Percentiles rank a stretch among this genome's conserved stretches.
Evolutionary conservation across 2,888 invertebrate species (phyloP).

Genomic region (Lumbricus terrestris): DNA sequence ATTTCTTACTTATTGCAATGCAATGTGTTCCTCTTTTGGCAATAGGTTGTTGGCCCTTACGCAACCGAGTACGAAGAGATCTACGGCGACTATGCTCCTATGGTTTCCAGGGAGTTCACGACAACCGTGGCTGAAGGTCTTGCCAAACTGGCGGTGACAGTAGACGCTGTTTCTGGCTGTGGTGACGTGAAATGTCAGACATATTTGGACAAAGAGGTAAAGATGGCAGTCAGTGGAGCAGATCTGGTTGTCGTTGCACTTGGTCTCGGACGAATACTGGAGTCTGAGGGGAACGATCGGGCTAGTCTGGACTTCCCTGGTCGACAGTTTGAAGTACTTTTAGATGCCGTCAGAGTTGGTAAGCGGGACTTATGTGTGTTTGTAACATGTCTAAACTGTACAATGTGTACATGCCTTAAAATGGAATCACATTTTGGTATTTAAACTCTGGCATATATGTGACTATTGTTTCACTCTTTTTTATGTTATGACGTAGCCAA

Average conservation of each 20-base stretch:
- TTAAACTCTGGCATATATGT: background rate
- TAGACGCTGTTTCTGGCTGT: slow-evolving; percentile 33
- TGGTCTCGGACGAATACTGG: slow-evolving; percentile 29
- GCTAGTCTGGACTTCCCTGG: slow-evolving; percentile 25
- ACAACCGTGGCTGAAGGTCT: slow-evolving; percentile 35
- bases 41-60: slow-evolving; percentile 42
- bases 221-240: slow-evolving; percentile 14
- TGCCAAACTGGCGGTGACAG: slow-evolving; percentile 22
- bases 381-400: background rate
- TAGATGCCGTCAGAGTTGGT: slow-evolving; percentile 28
- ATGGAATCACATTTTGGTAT: background rate
- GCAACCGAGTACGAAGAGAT: slow-evolving; percentile 34
- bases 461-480: background rate
- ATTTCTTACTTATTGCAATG: background rate
- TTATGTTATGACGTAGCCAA: background rate
- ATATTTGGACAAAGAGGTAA: slow-evolving; percentile 22
- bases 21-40: background rate
- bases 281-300: slow-evolving; percentile 25
- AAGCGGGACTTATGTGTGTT: background rate
- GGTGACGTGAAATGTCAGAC: slow-evolving; percentile 24
- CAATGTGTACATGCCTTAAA: background rate
- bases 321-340: slow-evolving; percentile 27
- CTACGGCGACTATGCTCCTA: slow-evolving; percentile 40
- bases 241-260: slow-evolving; percentile 35
- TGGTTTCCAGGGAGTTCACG: slow-evolving; percentile 28